Evolutionary conservation across 2,113 vertebrate species (phyloP).

Genomic region (Conger conger): DNA sequence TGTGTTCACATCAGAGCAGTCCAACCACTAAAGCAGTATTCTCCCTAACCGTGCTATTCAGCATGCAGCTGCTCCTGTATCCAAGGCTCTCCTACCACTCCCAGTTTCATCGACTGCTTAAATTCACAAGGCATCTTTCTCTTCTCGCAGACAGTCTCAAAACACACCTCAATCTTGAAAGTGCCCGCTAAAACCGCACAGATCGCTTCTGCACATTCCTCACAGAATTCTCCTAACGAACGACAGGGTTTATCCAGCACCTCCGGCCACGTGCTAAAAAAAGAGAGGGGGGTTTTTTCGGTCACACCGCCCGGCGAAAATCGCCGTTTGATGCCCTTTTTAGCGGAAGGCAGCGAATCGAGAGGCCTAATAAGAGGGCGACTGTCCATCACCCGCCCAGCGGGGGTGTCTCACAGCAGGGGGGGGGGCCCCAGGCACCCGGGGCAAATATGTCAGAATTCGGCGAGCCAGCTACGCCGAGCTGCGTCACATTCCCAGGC

Average conservation of each 20-base stretch:
- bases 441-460: not conserved
- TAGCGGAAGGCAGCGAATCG: not conserved
- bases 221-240: not conserved
- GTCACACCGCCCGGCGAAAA: not conserved
- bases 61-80: not conserved
- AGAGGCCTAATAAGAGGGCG: not conserved
- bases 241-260: not conserved
- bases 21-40: not conserved
- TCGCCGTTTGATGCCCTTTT: not conserved
- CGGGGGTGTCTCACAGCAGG: not conserved
- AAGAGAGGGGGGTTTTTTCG: too few species aligned
- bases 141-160: not conserved
- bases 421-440: not conserved
- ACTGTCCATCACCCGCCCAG: not conserved
- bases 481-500: not conserved
- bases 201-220: not conserved
- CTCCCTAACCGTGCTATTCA: not conserved
- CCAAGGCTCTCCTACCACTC: not conserved
- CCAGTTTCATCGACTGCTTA: not conserved
- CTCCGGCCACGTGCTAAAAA: not conserved
- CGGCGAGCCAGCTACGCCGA: not conserved
- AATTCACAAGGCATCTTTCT: not conserved
- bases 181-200: too few species aligned
- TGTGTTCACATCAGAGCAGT: conserved; percentile 17
- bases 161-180: not conserved